Base-by-base conservation (phyloP, 2,888 invertebrate species). In the Cephonodes hylas region DNA sequence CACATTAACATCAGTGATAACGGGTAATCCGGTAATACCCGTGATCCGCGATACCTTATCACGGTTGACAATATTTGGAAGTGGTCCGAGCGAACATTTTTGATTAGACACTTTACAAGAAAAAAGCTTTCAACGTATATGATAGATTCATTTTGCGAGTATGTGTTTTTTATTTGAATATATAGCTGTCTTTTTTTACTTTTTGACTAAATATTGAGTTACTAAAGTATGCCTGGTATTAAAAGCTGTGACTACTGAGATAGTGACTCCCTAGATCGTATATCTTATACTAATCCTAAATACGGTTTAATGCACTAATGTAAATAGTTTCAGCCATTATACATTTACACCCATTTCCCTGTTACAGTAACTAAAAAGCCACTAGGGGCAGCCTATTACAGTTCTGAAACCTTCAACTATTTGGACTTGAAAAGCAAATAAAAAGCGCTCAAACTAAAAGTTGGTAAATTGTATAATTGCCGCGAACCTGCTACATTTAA, bases 11-110 rank as follows among this genome's bases (percentile, higher is more conserved):
- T 46, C 63, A 48, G 46, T 56, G 76, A 80, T 77, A 79, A 46
- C 61, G 27, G 7, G 63, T 75, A 80, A 75, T 74, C 74, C 67
- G n/a, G 0, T 78, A 75, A 79, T 69, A 71, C 75, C 44, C 58
- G 59, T 71, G 73, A 72, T 71, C 75, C 68, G 7, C 13, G 81
- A 81, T 81, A 81, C n/a, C 66, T 70, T 81, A 81, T 81, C 81
- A 64, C 66, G 66, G 68, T 79, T 68, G 67, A 53, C 60, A 48
- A 42, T 65, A 69, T 72, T 73, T 74, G 64, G 66, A 60, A 65
- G 64, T 66, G 62, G 61, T 59, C 67, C n/a, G 46, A 10, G 27
- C 42, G 76, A 66, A 72, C 63, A 59, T 34, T 59, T 61, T 63
- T 63, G 53, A 53, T 60, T 48, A 7, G 18, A n/a, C 20, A 13